Conservation (phyloP, 1,140 invertebrate genomes). For the Atopsyche davidsoni region DNA sequence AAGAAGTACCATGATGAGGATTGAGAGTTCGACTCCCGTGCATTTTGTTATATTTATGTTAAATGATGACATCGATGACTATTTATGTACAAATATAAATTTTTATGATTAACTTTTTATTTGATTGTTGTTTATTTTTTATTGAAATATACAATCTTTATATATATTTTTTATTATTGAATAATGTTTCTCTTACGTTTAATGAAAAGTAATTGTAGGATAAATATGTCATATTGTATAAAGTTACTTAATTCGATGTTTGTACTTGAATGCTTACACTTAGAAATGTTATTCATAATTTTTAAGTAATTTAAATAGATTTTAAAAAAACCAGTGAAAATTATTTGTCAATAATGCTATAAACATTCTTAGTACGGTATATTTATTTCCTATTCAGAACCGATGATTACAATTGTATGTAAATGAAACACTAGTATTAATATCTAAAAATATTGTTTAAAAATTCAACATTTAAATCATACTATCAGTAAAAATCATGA, state of each 20-base stretch:
- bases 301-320: too few species aligned
- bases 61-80: neutral
- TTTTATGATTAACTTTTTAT: conserved; percentile 8
- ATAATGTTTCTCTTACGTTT: conserved; percentile 16
- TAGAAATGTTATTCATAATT: conserved; percentile 18
- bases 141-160: conserved; percentile 9
- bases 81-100: conserved; percentile 5
- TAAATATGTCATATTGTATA: conserved; percentile 25
- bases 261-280: conserved; percentile 28
- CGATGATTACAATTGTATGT: too few species aligned
- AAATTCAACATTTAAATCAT: too few species aligned
- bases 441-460: too few species aligned
- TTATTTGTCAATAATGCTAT: too few species aligned
- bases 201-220: conserved; percentile 5
- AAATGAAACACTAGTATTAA: too few species aligned
- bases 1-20: too few species aligned
- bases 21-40: too few species aligned
- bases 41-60: neutral
- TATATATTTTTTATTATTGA: conserved; percentile 23
- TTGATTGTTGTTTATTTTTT: conserved; percentile 26
- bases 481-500: too few species aligned
- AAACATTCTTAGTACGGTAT: too few species aligned
- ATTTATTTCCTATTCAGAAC: too few species aligned
- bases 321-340: too few species aligned
- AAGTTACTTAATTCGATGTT: conserved; percentile 31